Conservation (phyloP, 2,888 invertebrate genomes). For the Melitaea athalia region DNA sequence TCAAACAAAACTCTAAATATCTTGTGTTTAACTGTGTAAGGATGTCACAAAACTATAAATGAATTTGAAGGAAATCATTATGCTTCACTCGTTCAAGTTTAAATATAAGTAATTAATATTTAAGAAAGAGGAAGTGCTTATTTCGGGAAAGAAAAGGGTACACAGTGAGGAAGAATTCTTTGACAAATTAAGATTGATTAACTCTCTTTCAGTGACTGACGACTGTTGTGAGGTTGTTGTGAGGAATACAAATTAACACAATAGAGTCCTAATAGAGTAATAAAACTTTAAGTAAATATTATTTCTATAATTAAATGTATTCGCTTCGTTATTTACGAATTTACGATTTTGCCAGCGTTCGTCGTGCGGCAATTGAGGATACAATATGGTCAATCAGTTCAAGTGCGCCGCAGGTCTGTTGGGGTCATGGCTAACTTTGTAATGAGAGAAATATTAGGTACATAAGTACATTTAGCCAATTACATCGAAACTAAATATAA, state of each 20-base stretch:
- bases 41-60: neutral
- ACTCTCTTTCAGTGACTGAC: too few species aligned
- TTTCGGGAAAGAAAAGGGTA: too few species aligned
- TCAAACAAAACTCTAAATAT: too few species aligned
- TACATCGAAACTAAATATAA: neutral
- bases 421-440: constrained; percentile 54
- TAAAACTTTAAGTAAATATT: constrained; percentile 1
- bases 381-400: constrained; percentile 75
- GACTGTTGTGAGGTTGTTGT: too few species aligned
- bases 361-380: constrained; percentile 52
- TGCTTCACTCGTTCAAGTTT: too few species aligned
- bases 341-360: constrained; percentile 28
- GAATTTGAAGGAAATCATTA: too few species aligned
- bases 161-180: too few species aligned
- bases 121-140: too few species aligned
- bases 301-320: neutral
- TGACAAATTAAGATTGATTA: too few species aligned
- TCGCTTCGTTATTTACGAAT: constrained; percentile 19
- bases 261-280: neutral
- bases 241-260: too few species aligned
- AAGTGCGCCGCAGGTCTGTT: constrained; percentile 62
- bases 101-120: too few species aligned
- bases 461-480: neutral
- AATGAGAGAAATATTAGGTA: constrained; percentile 1
- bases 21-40: too few species aligned